phyloP scores from a whole-genome alignment of 2,113 vertebrate species.

The Perca flavescens region DNA sequence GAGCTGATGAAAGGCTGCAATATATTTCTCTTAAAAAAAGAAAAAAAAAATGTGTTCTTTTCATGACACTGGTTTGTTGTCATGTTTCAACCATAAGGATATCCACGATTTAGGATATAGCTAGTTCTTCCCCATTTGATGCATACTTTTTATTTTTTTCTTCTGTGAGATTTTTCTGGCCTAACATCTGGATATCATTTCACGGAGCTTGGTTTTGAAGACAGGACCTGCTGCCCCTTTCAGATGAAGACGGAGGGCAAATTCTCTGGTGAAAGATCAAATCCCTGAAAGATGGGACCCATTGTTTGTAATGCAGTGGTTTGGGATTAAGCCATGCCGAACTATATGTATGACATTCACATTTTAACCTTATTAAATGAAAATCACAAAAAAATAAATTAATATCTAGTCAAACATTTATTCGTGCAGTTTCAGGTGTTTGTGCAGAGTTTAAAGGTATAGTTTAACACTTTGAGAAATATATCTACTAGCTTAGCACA shows the following conservation, averaged over 20 bases:
- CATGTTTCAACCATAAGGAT: neutral
- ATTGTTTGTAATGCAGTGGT: neutral
- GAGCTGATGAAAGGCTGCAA: neutral
- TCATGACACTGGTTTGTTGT: neutral
- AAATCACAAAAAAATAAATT: too few species aligned
- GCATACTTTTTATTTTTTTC: neutral
- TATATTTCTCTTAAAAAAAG: neutral
- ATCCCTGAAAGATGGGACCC: neutral
- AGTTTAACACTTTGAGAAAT: neutral
- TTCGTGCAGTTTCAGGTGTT: neutral
- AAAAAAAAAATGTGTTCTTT: neutral
- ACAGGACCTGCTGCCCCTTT: conserved; percentile 17
- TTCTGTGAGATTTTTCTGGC: conserved; percentile 33
- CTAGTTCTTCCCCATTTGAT: neutral
- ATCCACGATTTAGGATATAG: conserved; percentile 3
- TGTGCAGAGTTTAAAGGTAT: neutral
- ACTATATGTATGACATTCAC: neutral
- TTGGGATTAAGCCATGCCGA: neutral
- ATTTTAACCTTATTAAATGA: too few species aligned
- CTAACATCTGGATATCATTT: conserved; percentile 66
- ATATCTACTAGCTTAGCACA: neutral
- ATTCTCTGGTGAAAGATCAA: conserved; percentile 20
- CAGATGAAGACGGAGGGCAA: neutral
- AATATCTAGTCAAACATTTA: neutral
- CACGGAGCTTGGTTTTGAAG: conserved; percentile 16